Base-by-base conservation (phyloP, 2,888 invertebrate genomes). In the Podotricha telesiphe region DNA sequence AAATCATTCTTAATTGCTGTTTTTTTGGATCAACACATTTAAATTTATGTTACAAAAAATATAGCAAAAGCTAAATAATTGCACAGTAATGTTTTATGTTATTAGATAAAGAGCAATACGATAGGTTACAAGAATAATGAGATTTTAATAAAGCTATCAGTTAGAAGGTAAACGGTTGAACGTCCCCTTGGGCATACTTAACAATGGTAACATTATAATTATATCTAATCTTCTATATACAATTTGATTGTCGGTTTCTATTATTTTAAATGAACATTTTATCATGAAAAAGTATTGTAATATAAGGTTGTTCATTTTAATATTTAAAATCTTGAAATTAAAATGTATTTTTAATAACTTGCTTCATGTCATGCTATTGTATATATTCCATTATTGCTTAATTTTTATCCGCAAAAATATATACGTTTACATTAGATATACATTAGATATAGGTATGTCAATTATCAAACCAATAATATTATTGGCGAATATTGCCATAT, bases 91-190 rank as follows among this genome's bases (percentile, higher is more conserved):
- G 13, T 59, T 59, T 58, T 58, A 7, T 42, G 42, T 42, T 42
- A 22, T 59, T 42, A 59, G 20, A 59, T 42, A 42, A 62, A 13
- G 8, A 48, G 48, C 28, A 34, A n/a, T 37, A 5, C 13, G 6
- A 62, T 15, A 19, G 7, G n/a, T 53, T 53, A 28, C n/a, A 34
- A 34, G 15, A 1, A 22, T 47, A 62, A 67, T 45, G 34, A 67
- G 53, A 34, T 62, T 62, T 62, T n/a, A 53, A 62, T 61, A 67
- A 47, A 45, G 45, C 28, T 37, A 53, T 47, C 45, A 61, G 37
- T 17, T 34, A 45, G 19, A 19, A 22, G 51, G 28, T 51, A 67
- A 53, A 34, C 42, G 34, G 2, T 61, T 45, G n/a, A 20, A 47
- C 37, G 61, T 55, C 61, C 42, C 61, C 53, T 11, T 7, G 34